These are phyloP conservation scores for Eupsilia transversa DNA, from an alignment of 2,888 invertebrate species.

Conservation along the genomic window DNA sequence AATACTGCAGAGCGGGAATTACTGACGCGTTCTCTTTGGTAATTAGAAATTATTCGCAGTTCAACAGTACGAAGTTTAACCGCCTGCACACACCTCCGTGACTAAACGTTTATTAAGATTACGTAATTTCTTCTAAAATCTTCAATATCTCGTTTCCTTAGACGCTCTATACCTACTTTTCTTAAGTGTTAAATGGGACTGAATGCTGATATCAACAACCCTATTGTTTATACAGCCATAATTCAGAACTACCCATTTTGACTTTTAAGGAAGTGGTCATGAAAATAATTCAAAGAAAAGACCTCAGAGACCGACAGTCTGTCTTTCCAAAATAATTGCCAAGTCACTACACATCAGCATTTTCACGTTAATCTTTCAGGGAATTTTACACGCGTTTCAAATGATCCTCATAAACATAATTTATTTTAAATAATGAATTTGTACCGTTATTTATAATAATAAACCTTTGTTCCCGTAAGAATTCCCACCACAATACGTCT, in stretches of 20 bases:
- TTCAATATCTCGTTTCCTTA: neutral
- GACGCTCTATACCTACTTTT: neutral
- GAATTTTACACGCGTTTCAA: slow-evolving; percentile 11
- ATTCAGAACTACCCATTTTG: neutral
- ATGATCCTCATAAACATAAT: neutral
- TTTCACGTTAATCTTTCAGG: slow-evolving; percentile 22
- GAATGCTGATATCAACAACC: neutral
- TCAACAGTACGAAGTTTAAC: slow-evolving; percentile 1
- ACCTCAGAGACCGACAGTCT: neutral
- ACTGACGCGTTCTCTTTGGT: slow-evolving; percentile 1
- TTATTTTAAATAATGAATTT: neutral
- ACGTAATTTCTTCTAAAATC: slow-evolving; percentile 15
- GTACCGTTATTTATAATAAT: slow-evolving; percentile 14
- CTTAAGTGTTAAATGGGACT: neutral
- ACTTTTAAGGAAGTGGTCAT: neutral
- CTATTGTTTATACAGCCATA: slow-evolving; percentile 10
- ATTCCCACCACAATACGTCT: slow-evolving; percentile 39
- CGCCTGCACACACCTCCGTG: slow-evolving; percentile 25
- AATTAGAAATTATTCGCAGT: slow-evolving; percentile 8
- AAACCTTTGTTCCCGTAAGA: slow-evolving; percentile 17
- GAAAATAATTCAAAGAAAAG: neutral
- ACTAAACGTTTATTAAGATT: slow-evolving; percentile 26
- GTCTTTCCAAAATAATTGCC: neutral
- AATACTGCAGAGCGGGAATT: slow-evolving; percentile 16
- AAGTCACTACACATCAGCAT: slow-evolving; percentile 23